phyloP scores from a whole-genome alignment of 2,888 invertebrate genomes.

The Clusia tigrina region DNA sequence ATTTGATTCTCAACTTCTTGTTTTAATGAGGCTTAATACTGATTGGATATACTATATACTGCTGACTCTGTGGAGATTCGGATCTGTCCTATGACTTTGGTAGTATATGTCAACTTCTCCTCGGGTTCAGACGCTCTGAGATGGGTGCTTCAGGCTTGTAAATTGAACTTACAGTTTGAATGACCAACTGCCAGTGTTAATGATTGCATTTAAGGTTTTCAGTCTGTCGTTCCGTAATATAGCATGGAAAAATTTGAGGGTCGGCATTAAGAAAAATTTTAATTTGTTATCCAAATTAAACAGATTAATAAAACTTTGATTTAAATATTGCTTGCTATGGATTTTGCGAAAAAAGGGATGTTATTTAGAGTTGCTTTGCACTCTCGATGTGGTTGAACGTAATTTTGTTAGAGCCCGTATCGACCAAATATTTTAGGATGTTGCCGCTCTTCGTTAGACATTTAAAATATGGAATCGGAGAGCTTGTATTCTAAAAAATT shows the following conservation, averaged over 20 bases:
- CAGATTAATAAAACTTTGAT: background rate
- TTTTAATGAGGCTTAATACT: constrained; percentile 11
- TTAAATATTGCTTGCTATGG: background rate
- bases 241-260: constrained; percentile 3
- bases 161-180: background rate
- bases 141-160: background rate
- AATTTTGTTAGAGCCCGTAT: no score
- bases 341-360: background rate
- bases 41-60: constrained; percentile 17
- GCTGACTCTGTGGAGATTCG: constrained; percentile 15
- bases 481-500: no score
- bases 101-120: constrained; percentile 13
- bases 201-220: constrained; percentile 11
- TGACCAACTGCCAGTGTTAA: background rate
- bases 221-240: constrained; percentile 18
- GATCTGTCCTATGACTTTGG: constrained; percentile 23
- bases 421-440: no score
- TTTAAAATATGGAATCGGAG: no score
- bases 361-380: background rate
- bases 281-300: background rate
- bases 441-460: no score
- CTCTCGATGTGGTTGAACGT: no score
- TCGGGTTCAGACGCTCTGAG: constrained; percentile 8
- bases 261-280: constrained; percentile 13
- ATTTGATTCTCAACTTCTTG: constrained; percentile 5